Base-by-base conservation (phyloP, 2,113 vertebrate genomes). In the Patagioenas fasciata region DNA sequence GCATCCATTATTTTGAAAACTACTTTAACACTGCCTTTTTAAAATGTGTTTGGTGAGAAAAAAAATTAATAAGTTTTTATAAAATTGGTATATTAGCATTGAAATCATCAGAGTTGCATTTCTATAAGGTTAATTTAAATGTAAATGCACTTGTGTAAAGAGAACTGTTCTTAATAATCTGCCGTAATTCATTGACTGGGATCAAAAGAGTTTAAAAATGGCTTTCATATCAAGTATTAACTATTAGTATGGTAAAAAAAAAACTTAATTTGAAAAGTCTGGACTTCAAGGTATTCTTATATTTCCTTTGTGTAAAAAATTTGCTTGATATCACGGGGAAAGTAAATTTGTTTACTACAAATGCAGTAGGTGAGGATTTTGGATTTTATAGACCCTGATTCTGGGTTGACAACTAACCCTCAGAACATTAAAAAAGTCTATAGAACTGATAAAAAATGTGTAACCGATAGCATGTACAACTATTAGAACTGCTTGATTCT, bases 91-190 rank as follows among this genome's bases (percentile, higher is more conserved):
- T 36, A 79, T 91, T 91, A 77, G 2, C 42, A 75, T 60, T 92
- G 47, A 83, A 91, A 51, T 66, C 64, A 91, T 47, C 32, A 48
- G 21, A 95, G 72, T 85, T 95, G 13, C 36, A 92, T 97, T 96
- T 97, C 93, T 86, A 71, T 81, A 66, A 81, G 21, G 54, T 91
- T 96, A 97, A 95, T 91, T 95, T 96, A 96, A 91, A 95, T 94
- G 47, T 96, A 95, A 96, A 89, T 77, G 64, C 16, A 77, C 16
- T 95, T 65, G 74, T 42, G 80, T 61, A 96, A 96, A 84, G 73
- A 95, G 69, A 95, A 93, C 18, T 64, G n/a, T 73, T 89, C 34
- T 86, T 86, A 77, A 53, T 95, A 95, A 94, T 73, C 48, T 93
- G 48, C 60, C 73, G 80, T 34, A 89, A 82, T 75, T 89, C 34